These are phyloP conservation scores for Tuta absoluta DNA, from an alignment of 2,888 invertebrate species.

Conservation along the genomic window DNA sequence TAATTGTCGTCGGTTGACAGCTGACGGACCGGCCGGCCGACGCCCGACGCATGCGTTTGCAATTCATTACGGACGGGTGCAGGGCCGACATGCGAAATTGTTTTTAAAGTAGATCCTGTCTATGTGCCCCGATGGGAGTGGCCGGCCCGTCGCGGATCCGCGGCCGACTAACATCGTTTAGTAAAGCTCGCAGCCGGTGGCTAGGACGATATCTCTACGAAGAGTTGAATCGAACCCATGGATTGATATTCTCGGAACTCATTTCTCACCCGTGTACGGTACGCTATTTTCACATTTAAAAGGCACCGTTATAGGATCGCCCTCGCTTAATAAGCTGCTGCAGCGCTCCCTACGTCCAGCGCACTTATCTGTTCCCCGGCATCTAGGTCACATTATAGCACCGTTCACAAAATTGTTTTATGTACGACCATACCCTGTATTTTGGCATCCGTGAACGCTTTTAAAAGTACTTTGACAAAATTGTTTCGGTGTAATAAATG, in stretches of 20 bases:
- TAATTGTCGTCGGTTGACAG: constrained; percentile 66
- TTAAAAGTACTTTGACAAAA: constrained; percentile 5
- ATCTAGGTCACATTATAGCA: constrained; percentile 60
- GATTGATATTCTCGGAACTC: constrained; percentile 40
- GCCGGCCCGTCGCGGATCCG: constrained; percentile 56
- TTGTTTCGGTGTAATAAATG: not conserved
- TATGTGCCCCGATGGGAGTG: constrained; percentile 54
- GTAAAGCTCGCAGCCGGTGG: constrained; percentile 26
- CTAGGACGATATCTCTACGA: constrained; percentile 34
- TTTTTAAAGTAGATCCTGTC: constrained; percentile 72
- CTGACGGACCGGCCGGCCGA: constrained; percentile 52
- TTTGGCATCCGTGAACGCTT: constrained; percentile 38
- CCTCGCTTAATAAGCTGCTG: constrained; percentile 41
- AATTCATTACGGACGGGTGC: constrained; percentile 60
- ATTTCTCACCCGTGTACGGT: constrained; percentile 37
- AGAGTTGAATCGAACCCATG: constrained; percentile 39
- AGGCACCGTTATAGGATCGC: constrained; percentile 50
- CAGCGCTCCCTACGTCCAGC: constrained; percentile 35
- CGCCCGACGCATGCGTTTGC: constrained; percentile 58
- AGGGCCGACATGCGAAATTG: constrained; percentile 67
- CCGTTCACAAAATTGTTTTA: constrained; percentile 51
- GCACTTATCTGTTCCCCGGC: constrained; percentile 48
- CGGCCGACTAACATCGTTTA: constrained; percentile 61
- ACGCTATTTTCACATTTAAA: constrained; percentile 46
- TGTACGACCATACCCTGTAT: constrained; percentile 52